These are phyloP conservation scores for Acrocyrtus sp. DNA, from an alignment of 2,888 invertebrate genomes.

Conservation along the genomic window DNA sequence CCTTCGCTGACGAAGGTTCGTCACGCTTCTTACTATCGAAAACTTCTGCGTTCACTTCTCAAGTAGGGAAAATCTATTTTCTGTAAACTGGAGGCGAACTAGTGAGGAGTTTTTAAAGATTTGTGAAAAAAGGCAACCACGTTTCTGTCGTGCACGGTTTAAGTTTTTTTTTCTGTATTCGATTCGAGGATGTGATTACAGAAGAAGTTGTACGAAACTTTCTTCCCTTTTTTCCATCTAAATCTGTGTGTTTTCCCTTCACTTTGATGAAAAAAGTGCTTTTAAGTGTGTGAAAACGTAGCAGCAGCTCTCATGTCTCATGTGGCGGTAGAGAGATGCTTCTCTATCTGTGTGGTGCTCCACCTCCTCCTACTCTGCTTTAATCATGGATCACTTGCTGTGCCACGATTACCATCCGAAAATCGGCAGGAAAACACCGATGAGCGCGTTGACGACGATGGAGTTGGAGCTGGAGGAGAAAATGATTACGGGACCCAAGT, in stretches of 20 bases:
- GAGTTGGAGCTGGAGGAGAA: not conserved
- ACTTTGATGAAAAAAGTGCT: not conserved
- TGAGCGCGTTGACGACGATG: not conserved
- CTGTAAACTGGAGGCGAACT: too few species aligned
- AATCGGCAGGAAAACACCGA: not conserved
- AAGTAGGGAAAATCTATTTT: too few species aligned
- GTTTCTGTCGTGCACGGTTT: too few species aligned
- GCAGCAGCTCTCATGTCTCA: constrained; percentile 14
- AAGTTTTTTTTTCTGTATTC: too few species aligned
- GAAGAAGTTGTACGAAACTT: too few species aligned
- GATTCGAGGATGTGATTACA: too few species aligned
- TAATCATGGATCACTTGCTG: not conserved
- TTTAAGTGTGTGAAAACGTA: not conserved
- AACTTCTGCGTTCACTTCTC: not conserved
- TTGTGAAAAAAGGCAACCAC: not conserved
- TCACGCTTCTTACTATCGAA: not conserved
- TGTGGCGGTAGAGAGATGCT: not conserved
- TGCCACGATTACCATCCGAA: not conserved
- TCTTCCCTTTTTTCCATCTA: too few species aligned
- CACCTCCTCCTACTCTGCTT: constrained; percentile 16
- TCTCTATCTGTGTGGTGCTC: constrained; percentile 12
- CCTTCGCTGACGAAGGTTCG: constrained; percentile 1
- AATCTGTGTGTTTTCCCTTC: not conserved
- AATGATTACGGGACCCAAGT: not conserved
- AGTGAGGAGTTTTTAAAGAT: not conserved